Evolutionary conservation across 2,113 vertebrate genomes (phyloP).

Genomic region (Hydrolagus affinis): DNA sequence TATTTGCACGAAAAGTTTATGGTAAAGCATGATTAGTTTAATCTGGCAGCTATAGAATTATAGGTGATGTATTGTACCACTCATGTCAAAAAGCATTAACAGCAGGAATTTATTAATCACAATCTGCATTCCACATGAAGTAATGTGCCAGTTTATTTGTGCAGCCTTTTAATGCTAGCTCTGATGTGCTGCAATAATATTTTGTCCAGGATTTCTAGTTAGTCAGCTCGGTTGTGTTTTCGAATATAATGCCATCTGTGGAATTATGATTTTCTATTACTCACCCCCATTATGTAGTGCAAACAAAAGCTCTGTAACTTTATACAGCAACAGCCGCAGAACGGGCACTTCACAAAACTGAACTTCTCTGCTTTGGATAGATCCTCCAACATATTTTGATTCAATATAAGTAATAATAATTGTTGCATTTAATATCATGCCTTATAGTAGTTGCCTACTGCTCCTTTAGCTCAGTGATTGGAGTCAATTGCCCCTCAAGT

Average conservation of each 20-base stretch:
- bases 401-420: too few relatives aligned
- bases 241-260: background rate
- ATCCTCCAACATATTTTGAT: background rate
- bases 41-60: constrained; percentile 23
- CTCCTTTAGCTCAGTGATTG: too few relatives aligned
- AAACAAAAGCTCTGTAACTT: background rate
- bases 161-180: background rate
- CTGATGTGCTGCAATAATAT: background rate
- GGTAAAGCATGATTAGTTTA: constrained; percentile 21
- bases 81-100: background rate
- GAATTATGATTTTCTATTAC: constrained; percentile 14
- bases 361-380: background rate
- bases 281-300: background rate
- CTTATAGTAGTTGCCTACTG: background rate
- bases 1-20: constrained; percentile 2
- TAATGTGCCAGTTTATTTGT: background rate
- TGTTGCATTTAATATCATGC: too few relatives aligned
- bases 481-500: too few relatives aligned
- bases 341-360: background rate
- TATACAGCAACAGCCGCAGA: background rate
- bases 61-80: background rate
- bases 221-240: background rate
- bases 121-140: background rate
- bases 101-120: background rate
- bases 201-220: background rate